Conservation (phyloP, 2,797 vertebrate genomes). For the Notolabrus celidotus region DNA sequence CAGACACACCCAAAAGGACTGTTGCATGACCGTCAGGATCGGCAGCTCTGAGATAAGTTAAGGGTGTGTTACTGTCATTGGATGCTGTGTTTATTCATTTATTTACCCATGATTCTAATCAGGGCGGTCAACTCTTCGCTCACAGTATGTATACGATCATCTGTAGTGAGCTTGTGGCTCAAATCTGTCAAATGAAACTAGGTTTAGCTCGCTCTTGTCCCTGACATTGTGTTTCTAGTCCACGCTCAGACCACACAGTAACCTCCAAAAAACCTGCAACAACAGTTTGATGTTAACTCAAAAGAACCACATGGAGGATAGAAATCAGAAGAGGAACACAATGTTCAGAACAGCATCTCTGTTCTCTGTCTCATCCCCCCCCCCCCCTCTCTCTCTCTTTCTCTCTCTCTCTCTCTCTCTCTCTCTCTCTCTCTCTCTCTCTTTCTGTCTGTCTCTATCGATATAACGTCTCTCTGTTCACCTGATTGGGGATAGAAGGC, state of each 20-base stretch:
- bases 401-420: background rate
- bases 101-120: background rate
- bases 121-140: background rate
- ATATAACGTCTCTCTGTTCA: constrained; percentile 39
- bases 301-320: constrained; percentile 6
- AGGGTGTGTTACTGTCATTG: background rate
- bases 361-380: background rate
- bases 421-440: background rate
- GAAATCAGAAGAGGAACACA: constrained; percentile 35
- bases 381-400: too few species aligned
- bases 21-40: too few species aligned
- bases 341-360: constrained; percentile 37
- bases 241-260: background rate
- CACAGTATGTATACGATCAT: background rate
- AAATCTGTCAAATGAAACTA: constrained; percentile 12
- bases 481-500: constrained; percentile 39
- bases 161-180: background rate
- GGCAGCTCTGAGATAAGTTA: too few species aligned
- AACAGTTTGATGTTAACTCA: constrained; percentile 11
- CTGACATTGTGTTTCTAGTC: constrained; percentile 12
- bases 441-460: constrained; percentile 2
- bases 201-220: background rate
- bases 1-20: too few species aligned
- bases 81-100: background rate
- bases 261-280: background rate